Evolutionary conservation across 2,888 invertebrate species (phyloP), one percentile per base, ranked within the genome.

Genomic region (Agelastica alni): DNA sequence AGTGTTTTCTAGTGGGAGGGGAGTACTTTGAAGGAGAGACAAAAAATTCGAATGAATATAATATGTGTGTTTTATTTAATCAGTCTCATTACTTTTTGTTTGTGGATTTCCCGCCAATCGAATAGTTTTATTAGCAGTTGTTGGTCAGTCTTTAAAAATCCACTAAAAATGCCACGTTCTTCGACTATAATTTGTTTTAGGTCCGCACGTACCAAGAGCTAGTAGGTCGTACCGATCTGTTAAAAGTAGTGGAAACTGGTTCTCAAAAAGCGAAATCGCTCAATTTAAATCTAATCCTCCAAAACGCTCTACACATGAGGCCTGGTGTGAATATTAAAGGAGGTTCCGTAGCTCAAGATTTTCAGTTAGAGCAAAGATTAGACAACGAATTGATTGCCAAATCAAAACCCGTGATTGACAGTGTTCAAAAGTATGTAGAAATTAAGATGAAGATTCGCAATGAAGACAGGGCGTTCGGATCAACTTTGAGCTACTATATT

Each of bases 401-500:
- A 62, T 84, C 91, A 10, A 80, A 83, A 53, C 83, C 84, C 37
- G 87, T 96, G 3, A 78, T 96, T 32, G 85, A 87, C 48, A 93
- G 93, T 0, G 78, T 79, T n/a, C 78, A 84, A 59, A 81, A 83
- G 20, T 81, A 81, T 45, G 83, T 91, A 0, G 82, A 86, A 51
- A 83, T 97, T 53, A 81, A 85, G 42, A 85, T 92, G 85, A 80
- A 79, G 48, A 96, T 98, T 65, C 86, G 85, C 53, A 99, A 99
- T 73, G 92, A 93, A 74, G 93, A 93, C 71, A 83, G 99, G 45
- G 90, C 96, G 0, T 99, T 97, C 77, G 92, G 89, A 0, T 89
- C 94, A 1, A 97, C 98, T 0, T 82, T 99, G 18, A 95, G 95
- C 64, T 96, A 97, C 76, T 86, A 93, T 66, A 93, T 97, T 71